Evolutionary conservation across 2,113 vertebrate genomes (phyloP), one percentile per base, ranked within the genome.

Genomic region (Phasianus colchicus): DNA sequence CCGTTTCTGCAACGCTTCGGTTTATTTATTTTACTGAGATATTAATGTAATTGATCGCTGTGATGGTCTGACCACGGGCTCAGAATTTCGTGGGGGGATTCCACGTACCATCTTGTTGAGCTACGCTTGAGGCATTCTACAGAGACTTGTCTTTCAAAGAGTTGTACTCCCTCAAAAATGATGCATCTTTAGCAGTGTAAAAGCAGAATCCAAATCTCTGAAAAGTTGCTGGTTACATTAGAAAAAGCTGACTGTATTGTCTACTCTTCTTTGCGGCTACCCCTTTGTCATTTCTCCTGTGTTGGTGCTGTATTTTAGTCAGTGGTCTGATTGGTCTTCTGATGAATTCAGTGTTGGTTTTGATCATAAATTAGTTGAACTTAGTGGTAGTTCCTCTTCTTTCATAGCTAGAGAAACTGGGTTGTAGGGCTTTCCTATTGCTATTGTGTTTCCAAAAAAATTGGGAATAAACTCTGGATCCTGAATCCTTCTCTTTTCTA

Each of bases 21-120:
- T 66, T 25, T 29, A 30, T 80, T 58, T 58, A 32, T 58, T 34
- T 34, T 34, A 22, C n/a, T 34, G n/a, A 60, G 20, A 60, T 61
- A 47, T 40, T 71, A 0, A 1, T 47, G 47, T 25, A 9, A 36
- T n/a, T 61, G 1, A 27, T 76, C 36, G 2, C 7, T 18, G 7
- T 43, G 72, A 65, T 5, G 2, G 69, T 83, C 43, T 89, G 63
- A 13, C 58, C 36, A 58, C 19, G 25, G 32, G 27, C 76, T n/a
- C 20, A 34, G 38, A 63, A n/a, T 24, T 29, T 8, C 1, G 2
- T 11, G n/a, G 21, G 10, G 2, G 2, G 5, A 11, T 84, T 83
- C 36, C 8, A 36, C 8, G 36, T 8, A 34, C 67, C 11, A 2
- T 91, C 22, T 52, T 66, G 27, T 45, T 9, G 24, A 13, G 34